phyloP scores from a whole-genome alignment of 1,140 invertebrate species.

The Augochlora pura region DNA sequence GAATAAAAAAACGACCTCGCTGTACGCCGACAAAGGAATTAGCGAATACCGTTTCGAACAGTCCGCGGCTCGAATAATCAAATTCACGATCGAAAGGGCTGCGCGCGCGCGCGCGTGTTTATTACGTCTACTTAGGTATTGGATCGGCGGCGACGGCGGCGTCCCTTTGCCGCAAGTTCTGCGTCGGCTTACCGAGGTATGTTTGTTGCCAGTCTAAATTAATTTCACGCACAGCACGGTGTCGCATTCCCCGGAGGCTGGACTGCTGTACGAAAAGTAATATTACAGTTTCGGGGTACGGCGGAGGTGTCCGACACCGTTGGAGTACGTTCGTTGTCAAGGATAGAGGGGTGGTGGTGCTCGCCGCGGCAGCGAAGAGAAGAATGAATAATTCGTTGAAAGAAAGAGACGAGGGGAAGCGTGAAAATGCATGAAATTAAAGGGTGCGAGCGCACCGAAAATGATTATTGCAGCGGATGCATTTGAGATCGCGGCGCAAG shows the following conservation, averaged over 20 bases:
- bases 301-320: slow-evolving; percentile 46
- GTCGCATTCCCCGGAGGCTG: slow-evolving; percentile 56
- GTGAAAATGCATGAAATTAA: slow-evolving; percentile 6
- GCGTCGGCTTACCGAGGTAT: slow-evolving; percentile 49
- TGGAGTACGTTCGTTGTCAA: not conserved
- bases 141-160: not conserved
- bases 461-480: no score
- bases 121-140: slow-evolving; percentile 49
- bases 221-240: slow-evolving; percentile 61
- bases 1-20: not conserved
- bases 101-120: slow-evolving; percentile 18
- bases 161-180: slow-evolving; percentile 27
- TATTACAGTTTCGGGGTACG: slow-evolving; percentile 45
- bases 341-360: no score
- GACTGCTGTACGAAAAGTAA: slow-evolving; percentile 54
- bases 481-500: no score
- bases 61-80: not conserved
- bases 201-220: slow-evolving; percentile 56
- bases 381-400: not conserved
- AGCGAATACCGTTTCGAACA: not conserved
- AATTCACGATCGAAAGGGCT: slow-evolving; percentile 27
- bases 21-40: not conserved
- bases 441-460: no score
- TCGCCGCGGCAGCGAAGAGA: no score
- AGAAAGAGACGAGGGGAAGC: not conserved